Conservation (phyloP, 2,888 invertebrate species). For the Lydus trimaculatus region DNA sequence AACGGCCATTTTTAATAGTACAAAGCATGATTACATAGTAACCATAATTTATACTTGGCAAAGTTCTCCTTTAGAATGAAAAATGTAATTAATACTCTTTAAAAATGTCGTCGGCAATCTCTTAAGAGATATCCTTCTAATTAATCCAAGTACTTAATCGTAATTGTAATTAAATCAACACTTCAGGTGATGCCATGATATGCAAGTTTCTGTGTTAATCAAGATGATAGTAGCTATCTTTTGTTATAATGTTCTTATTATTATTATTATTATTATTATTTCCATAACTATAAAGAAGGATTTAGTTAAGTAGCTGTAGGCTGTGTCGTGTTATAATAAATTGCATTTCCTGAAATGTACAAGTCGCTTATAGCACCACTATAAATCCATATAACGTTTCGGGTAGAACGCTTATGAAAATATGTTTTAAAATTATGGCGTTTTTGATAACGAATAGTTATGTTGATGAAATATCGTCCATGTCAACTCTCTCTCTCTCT, state of each 20-base stretch:
- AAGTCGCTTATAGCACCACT: constrained; percentile 40
- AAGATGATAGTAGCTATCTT: not conserved
- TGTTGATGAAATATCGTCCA: constrained; percentile 26
- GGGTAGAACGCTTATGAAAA: constrained; percentile 44
- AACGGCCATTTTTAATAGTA: constrained; percentile 1
- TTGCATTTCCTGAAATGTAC: constrained; percentile 44
- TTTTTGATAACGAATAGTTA: constrained; percentile 39
- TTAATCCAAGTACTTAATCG: not conserved
- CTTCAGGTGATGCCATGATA: not conserved
- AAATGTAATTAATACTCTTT: not conserved
- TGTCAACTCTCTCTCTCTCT: constrained; percentile 11
- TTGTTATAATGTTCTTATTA: not conserved
- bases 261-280: not conserved
- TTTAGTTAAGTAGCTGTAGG: constrained; percentile 21
- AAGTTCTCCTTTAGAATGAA: not conserved
- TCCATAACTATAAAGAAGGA: not conserved
- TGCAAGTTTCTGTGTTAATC: not conserved
- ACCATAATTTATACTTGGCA: not conserved
- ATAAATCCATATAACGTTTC: constrained; percentile 46
- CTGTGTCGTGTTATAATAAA: constrained; percentile 35
- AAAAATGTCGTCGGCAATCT: not conserved
- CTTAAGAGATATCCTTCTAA: not conserved
- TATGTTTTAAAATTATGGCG: constrained; percentile 45
- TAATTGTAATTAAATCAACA: not conserved
- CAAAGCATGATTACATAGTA: not conserved